Base-by-base conservation (phyloP, 2,797 vertebrate species). In the Myotis vivesi region DNA sequence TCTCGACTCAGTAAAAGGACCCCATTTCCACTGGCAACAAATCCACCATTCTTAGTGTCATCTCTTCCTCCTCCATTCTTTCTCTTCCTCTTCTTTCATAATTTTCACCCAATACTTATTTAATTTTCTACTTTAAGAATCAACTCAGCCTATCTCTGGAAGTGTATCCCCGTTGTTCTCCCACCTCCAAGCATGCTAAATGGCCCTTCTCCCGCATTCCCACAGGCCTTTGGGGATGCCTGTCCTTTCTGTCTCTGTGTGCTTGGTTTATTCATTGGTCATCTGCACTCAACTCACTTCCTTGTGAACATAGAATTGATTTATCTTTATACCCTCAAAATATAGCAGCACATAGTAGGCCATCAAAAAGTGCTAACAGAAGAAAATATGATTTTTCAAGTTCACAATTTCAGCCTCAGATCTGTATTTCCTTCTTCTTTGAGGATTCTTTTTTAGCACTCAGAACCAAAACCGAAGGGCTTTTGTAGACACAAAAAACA, bases 351-450 rank as follows among this genome's bases (percentile, higher is more conserved):
- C 9, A 30, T 33, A 53, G 8, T 69, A 79, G 13, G 44, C 15
- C 64, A 49, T 66, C 68, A 25, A 41, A n/a, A 89, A 73, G n/a
- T 62, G 33, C 33, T 93, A 77, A 51, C 20, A 38, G 15, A 87
- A 36, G 62, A 90, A 92, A 88, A 75, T 55, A 51, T n/a, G 80
- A 92, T 69, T 77, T 94, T 71, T 87, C 66, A 71, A 69, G 53
- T 89, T 95, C 77, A 57, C 3, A 83, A 30, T 80, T 72, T 92
- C 28, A 68, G 5, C 25, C 15, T 89, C 46, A 51, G 28, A 88
- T 25, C 83, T 77, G 51, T 82, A 16, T 87, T 94, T 46, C 76
- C 77, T 94, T 62, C 72, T 69, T 53, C 44, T 88, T 88, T 87
- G 66, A 72, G 5, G 13, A 87, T 77, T 66, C 9, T 6, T 64